A percentile compares a stretch with the other conserved stretches of the same genome.
Conservation (phyloP, 2,113 vertebrate species). For the Lynx canadensis region DNA sequence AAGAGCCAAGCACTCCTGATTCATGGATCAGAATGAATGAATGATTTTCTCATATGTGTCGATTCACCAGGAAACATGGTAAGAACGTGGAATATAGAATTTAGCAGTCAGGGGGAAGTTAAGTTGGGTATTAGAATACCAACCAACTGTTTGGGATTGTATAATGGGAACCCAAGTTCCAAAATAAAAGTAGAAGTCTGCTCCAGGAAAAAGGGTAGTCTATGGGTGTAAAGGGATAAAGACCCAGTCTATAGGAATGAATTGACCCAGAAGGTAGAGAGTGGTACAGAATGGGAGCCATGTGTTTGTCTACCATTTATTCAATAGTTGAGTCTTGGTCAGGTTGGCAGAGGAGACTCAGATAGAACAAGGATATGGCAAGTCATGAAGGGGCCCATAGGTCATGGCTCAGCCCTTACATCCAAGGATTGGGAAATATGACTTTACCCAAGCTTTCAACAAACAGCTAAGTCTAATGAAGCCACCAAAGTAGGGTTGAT, state of each 20-base stretch:
- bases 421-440: background rate
- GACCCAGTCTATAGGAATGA: background rate
- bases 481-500: background rate
- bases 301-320: background rate
- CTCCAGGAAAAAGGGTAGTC: background rate
- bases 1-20: background rate
- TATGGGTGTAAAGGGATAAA: too few relatives aligned
- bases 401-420: background rate
- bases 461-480: background rate
- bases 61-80: background rate
- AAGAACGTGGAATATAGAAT: background rate
- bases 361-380: background rate
- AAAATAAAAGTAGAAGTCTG: background rate
- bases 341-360: background rate
- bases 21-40: background rate
- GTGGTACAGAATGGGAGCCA: background rate
- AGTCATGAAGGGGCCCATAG: background rate
- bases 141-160: background rate
- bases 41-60: background rate
- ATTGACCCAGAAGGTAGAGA: background rate
- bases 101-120: background rate
- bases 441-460: background rate
- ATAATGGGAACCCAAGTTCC: background rate
- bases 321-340: background rate
- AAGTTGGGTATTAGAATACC: background rate